Conservation (phyloP, 2,888 invertebrate genomes). For the Tiphia femorata region DNA sequence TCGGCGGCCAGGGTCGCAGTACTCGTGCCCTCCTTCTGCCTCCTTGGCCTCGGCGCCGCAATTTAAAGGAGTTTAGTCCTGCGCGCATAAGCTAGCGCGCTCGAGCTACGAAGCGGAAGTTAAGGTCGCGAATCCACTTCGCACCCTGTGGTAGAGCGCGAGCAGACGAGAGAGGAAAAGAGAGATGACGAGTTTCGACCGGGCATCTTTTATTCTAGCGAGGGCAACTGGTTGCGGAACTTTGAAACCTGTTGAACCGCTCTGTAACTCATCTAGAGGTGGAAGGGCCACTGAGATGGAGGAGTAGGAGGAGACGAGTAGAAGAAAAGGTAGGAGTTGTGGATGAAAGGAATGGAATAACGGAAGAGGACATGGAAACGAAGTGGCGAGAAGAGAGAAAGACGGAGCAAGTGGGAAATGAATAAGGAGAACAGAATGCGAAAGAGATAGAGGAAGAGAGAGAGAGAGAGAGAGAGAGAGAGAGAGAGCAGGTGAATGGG, state of each 20-base stretch:
- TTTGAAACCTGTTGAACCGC: constrained; percentile 34
- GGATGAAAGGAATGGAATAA: too few species aligned
- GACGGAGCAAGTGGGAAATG: too few species aligned
- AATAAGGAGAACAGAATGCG: not conserved
- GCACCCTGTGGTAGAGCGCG: not conserved
- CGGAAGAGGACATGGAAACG: too few species aligned
- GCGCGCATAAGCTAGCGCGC: too few species aligned
- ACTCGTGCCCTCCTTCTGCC: not conserved
- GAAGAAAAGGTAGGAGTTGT: too few species aligned
- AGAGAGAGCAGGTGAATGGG: not conserved
- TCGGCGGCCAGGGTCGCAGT: not conserved
- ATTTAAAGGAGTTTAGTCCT: not conserved
- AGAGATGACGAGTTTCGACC: not conserved
- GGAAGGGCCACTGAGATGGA: too few species aligned
- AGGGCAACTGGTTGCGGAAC: constrained; percentile 29
- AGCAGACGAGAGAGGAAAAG: constrained; percentile 1
- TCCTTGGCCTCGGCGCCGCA: constrained; percentile 1
- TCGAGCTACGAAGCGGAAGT: too few species aligned
- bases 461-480: not conserved
- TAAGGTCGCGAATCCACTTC: too few species aligned
- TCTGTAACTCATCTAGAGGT: constrained; percentile 33
- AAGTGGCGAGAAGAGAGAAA: too few species aligned
- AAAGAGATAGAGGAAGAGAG: not conserved
- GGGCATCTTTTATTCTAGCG: constrained; percentile 18
- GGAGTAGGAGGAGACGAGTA: too few species aligned